Evolutionary conservation across 92 coral and sea anemone species (phyloP).

Genomic region (Meandrina meandrites): DNA sequence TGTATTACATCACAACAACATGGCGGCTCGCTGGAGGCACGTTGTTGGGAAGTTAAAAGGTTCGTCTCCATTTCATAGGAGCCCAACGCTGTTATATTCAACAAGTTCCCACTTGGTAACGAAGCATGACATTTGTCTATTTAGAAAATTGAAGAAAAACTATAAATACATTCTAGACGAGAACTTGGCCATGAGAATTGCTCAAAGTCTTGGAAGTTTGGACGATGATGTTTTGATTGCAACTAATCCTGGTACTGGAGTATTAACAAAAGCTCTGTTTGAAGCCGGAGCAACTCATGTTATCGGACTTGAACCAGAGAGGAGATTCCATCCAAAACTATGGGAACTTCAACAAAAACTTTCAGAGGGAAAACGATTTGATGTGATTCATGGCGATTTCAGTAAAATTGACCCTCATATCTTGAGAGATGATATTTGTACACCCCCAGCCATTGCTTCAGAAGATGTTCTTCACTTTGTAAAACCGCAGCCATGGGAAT

Average conservation of each 20-base stretch:
- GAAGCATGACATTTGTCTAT: slow-evolving; percentile 47
- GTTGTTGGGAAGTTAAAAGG: neutral
- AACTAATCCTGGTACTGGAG: slow-evolving; percentile 92
- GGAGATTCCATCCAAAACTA: slow-evolving; percentile 66
- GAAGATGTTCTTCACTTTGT: slow-evolving; percentile 67
- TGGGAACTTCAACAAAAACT: slow-evolving; percentile 60
- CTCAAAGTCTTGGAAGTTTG: slow-evolving; percentile 56
- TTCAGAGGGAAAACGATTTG: slow-evolving; percentile 49
- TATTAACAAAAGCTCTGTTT: slow-evolving; percentile 75
- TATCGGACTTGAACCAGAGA: slow-evolving; percentile 92
- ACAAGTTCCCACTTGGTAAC: slow-evolving; percentile 50
- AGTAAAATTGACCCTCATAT: slow-evolving; percentile 91
- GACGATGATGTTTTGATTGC: slow-evolving; percentile 57
- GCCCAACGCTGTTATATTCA: slow-evolving; percentile 25
- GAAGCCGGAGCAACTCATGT: slow-evolving; percentile 82
- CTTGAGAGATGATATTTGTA: slow-evolving; percentile 48
- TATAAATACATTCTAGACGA: slow-evolving; percentile 82
- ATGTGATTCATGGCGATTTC: slow-evolving; percentile 76
- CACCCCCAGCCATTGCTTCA: slow-evolving; percentile 85
- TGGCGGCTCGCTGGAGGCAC: slow-evolving; percentile 57
- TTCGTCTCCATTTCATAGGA: neutral
- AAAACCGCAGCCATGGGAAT: slow-evolving; percentile 68
- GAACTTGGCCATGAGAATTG: slow-evolving; percentile 69
- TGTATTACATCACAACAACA: slow-evolving; percentile 53
- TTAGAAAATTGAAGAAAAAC: slow-evolving; percentile 60